phyloP scores from a whole-genome alignment of 1,140 invertebrate species.

The Drosophila sp. region DNA sequence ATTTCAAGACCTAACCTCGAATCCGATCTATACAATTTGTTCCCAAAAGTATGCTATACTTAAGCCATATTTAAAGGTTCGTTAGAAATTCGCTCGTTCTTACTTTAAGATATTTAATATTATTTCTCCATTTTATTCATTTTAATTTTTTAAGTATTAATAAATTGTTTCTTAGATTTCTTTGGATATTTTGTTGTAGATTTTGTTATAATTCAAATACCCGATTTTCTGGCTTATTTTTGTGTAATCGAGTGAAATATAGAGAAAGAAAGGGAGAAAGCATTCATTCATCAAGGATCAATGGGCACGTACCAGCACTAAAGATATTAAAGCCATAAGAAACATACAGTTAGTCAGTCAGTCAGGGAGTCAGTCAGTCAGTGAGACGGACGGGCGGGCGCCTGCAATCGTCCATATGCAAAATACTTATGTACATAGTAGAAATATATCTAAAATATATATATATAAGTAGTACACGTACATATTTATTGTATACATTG shows the following conservation, averaged over 20 bases:
- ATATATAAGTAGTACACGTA: background rate
- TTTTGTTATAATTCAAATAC: background rate
- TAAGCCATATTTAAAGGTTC: too few relatives aligned
- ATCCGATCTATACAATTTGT: too few relatives aligned
- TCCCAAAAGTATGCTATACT: too few relatives aligned
- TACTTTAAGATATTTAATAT: too few relatives aligned
- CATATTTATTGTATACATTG: slow-evolving; percentile 46
- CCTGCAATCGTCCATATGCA: slow-evolving; percentile 71
- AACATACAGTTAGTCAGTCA: slow-evolving; percentile 39
- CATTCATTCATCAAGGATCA: slow-evolving; percentile 70
- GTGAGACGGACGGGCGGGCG: slow-evolving; percentile 41
- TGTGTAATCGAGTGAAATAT: background rate
- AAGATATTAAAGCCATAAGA: slow-evolving; percentile 79
- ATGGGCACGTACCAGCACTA: slow-evolving; percentile 76
- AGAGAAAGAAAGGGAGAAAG: background rate
- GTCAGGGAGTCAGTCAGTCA: background rate
- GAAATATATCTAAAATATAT: slow-evolving; percentile 24
- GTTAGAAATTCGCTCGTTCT: too few relatives aligned
- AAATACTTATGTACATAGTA: slow-evolving; percentile 37
- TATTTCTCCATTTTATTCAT: too few relatives aligned
- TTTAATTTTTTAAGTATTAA: too few relatives aligned
- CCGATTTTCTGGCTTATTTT: background rate
- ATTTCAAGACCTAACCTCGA: too few relatives aligned
- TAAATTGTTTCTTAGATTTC: too few relatives aligned
- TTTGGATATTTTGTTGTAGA: too few relatives aligned